phyloP scores from a whole-genome alignment of 2,797 vertebrate genomes.

The Darevskia mixta region DNA sequence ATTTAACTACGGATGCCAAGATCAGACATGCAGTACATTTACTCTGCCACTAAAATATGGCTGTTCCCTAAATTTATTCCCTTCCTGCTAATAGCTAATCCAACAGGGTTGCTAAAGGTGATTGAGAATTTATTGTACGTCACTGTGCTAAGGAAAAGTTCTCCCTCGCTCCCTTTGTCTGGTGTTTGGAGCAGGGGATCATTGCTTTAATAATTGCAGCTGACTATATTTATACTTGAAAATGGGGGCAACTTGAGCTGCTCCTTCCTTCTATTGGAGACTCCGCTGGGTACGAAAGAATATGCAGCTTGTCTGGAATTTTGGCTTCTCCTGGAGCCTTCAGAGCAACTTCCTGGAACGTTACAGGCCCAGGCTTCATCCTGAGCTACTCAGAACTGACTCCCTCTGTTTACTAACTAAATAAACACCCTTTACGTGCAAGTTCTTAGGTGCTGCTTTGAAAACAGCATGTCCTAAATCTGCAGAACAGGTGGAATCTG shows the following conservation, averaged over 20 bases:
- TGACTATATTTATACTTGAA: background rate
- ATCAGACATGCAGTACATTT: background rate
- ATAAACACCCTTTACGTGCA: background rate
- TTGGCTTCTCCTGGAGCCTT: background rate
- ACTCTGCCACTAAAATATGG: background rate
- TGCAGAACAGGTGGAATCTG: background rate
- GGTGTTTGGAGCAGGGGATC: background rate
- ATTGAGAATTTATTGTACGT: background rate
- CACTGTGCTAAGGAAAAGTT: background rate
- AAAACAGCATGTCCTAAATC: background rate
- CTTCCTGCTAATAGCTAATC: background rate
- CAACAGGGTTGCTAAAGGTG: background rate
- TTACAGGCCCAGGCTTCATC: background rate
- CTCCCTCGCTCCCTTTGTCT: background rate
- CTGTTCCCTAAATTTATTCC: background rate
- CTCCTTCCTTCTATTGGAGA: background rate
- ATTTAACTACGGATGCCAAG: background rate
- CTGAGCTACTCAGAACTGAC: background rate
- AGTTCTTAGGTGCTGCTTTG: background rate
- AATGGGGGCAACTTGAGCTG: background rate
- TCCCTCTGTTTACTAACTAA: slow-evolving; percentile 16
- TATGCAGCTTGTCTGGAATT: background rate
- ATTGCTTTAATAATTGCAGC: background rate
- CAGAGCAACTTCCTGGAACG: background rate
- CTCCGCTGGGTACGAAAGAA: background rate